phyloP scores from a whole-genome alignment of 2,888 invertebrate species.

The Idaea dimidiata region DNA sequence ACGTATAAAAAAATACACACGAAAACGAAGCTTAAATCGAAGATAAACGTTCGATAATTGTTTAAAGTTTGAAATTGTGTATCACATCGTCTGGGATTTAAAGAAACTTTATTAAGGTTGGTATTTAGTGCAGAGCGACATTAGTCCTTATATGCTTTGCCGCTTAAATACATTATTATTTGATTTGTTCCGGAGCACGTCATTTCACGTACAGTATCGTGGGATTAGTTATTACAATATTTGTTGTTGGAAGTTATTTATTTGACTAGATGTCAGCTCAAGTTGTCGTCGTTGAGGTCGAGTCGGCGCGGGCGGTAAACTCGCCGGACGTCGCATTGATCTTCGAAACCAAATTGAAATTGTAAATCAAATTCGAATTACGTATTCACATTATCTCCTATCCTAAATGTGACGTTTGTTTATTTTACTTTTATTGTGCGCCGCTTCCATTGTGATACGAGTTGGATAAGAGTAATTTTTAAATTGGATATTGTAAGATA shows the following conservation, averaged over 20 bases:
- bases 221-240: constrained; percentile 71
- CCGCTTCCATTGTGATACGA: constrained; percentile 10
- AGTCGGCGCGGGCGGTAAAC: constrained; percentile 21
- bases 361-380: constrained; percentile 48
- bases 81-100: constrained; percentile 58
- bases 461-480: constrained; percentile 10
- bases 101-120: constrained; percentile 53
- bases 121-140: constrained; percentile 44
- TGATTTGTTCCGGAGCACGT: constrained; percentile 36
- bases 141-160: constrained; percentile 45
- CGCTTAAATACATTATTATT: constrained; percentile 50
- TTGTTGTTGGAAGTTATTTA: constrained; percentile 74
- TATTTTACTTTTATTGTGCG: constrained; percentile 23
- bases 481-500: constrained; percentile 2
- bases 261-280: constrained; percentile 62
- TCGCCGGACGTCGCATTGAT: constrained; percentile 54
- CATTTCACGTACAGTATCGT: constrained; percentile 37
- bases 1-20: constrained; percentile 44
- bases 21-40: constrained; percentile 45
- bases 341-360: constrained; percentile 46
- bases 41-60: constrained; percentile 43
- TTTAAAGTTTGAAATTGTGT: constrained; percentile 40
- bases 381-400: constrained; percentile 35
- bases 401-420: constrained; percentile 29
- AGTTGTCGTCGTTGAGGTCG: constrained; percentile 42